A percentile compares a stretch with the other conserved stretches of the same genome.
These are phyloP conservation scores for Corythoichthys intestinalis DNA, from an alignment of 2,113 vertebrate species.

Conservation along the genomic window DNA sequence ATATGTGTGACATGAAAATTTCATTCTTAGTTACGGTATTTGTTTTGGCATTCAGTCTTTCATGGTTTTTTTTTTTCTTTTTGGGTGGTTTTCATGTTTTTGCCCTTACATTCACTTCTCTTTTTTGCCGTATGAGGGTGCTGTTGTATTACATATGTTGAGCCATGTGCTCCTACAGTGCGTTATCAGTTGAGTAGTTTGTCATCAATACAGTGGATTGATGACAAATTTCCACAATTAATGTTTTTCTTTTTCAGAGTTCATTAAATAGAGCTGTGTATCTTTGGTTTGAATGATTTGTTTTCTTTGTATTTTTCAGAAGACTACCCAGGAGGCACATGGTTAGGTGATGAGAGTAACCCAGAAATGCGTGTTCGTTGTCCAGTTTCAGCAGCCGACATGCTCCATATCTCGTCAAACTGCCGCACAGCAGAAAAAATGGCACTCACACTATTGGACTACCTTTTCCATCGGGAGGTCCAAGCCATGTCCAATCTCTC, in stretches of 20 bases:
- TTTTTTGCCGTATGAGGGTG: constrained; percentile 51
- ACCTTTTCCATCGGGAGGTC: constrained; percentile 94
- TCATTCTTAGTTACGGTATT: constrained; percentile 22
- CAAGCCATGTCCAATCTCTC: constrained; percentile 98
- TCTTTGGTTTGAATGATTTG: background rate
- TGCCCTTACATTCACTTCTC: constrained; percentile 5
- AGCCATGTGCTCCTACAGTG: background rate
- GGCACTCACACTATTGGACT: constrained; percentile 92
- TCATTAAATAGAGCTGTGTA: background rate
- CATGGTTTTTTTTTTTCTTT: constrained; percentile 21
- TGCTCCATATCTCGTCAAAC: constrained; percentile 95
- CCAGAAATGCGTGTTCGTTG: constrained; percentile 92
- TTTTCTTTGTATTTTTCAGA: constrained; percentile 60
- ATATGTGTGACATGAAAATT: too few species aligned
- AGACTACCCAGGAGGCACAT: constrained; percentile 91
- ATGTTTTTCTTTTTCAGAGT: background rate
- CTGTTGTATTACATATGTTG: constrained; percentile 37
- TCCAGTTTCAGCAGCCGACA: constrained; percentile 89
- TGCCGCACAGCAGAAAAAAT: constrained; percentile 97
- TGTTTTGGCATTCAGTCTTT: constrained; percentile 34
- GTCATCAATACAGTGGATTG: background rate
- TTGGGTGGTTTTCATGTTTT: constrained; percentile 22
- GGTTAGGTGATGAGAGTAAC: constrained; percentile 95
- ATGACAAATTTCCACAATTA: background rate
- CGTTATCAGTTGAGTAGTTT: background rate